These are phyloP conservation scores for Clunio marinus DNA, from an alignment of 2,888 invertebrate species.

Conservation along the genomic window DNA sequence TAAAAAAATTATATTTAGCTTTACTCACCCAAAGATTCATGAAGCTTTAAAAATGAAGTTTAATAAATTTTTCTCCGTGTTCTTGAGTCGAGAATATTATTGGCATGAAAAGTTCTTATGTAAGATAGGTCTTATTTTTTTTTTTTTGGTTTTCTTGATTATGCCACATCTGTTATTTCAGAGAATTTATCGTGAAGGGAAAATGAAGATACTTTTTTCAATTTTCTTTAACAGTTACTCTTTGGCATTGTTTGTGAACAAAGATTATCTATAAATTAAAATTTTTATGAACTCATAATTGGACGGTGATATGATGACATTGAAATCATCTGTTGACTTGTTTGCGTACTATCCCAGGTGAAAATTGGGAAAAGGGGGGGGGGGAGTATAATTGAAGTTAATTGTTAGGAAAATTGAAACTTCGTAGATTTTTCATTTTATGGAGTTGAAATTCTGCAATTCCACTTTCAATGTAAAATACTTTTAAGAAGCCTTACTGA, in stretches of 20 bases:
- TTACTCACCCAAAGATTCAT: too few relatives aligned
- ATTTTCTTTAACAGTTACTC: too few relatives aligned
- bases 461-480: too few relatives aligned
- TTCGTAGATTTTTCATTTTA: too few relatives aligned
- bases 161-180: neutral
- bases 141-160: neutral
- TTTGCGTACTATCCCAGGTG: neutral
- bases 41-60: constrained; percentile 34
- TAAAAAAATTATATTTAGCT: too few relatives aligned
- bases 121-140: neutral
- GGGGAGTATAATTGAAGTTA: neutral
- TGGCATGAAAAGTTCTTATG: neutral
- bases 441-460: too few relatives aligned
- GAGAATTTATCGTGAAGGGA: constrained; percentile 9
- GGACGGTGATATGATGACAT: neutral
- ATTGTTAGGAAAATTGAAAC: constrained; percentile 12
- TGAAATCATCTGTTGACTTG: too few relatives aligned
- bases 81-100: constrained; percentile 8
- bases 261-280: neutral
- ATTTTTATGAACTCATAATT: neutral
- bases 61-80: constrained; percentile 27
- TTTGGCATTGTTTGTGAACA: neutral
- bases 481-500: too few relatives aligned
- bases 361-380: neutral
- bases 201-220: constrained; percentile 15